Evolutionary conservation across 2,888 invertebrate genomes (phyloP).

Genomic region (Oscheius sp.): DNA sequence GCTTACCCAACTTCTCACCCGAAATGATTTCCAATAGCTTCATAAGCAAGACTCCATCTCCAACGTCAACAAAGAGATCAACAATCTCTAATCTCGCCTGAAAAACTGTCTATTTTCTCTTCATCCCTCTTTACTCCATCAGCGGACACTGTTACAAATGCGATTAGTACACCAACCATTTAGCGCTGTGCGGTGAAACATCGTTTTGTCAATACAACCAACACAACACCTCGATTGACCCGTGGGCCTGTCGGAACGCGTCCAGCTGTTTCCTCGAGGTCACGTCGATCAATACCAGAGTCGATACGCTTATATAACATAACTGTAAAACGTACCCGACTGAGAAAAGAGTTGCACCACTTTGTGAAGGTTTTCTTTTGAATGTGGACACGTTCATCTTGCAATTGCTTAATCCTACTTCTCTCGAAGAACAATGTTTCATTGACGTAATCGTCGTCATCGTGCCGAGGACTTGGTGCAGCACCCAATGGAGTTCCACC

Average conservation of each 20-base stretch:
- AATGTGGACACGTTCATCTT: conserved; percentile 92
- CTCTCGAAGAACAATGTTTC: conserved; percentile 67
- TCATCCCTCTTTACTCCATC: background rate
- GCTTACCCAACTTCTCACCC: conserved; percentile 93
- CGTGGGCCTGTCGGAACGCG: conserved; percentile 16
- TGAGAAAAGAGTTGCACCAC: conserved; percentile 97
- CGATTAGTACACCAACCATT: conserved; percentile 13
- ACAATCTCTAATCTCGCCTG: conserved; percentile 97
- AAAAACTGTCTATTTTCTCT: conserved; percentile 49
- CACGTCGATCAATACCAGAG: conserved; percentile 4
- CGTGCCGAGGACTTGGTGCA: conserved; percentile 44
- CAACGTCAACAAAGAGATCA: conserved; percentile 93
- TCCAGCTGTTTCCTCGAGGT: conserved; percentile 4
- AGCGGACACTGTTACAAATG: conserved; percentile 3
- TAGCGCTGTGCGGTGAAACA: conserved; percentile 13
- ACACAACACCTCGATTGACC: conserved; percentile 23
- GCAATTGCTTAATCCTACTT: conserved; percentile 72
- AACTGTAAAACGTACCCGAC: conserved; percentile 79
- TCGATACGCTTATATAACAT: background rate
- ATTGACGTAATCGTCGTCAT: conserved; percentile 62
- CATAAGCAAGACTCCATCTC: conserved; percentile 89
- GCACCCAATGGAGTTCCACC: conserved; percentile 30
- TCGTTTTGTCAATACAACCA: conserved; percentile 22
- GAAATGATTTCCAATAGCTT: conserved; percentile 97
- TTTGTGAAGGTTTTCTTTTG: conserved; percentile 99